Evolutionary conservation across 92 coral and sea anemone species (phyloP), one percentile per base, ranked within the genome.

Genomic region (Anthopleura xanthogrammica): DNA sequence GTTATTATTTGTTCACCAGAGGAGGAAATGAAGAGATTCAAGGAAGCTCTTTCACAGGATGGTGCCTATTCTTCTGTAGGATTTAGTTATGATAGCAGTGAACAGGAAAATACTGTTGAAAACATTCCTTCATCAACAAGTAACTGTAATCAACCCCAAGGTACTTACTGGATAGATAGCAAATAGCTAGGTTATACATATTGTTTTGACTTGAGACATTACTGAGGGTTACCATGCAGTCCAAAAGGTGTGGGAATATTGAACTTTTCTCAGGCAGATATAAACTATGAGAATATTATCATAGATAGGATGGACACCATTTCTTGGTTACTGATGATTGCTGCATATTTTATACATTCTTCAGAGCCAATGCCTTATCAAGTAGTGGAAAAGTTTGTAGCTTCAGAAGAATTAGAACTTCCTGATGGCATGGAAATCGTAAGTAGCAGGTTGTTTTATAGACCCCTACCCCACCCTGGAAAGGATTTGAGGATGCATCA

Each of bases 361-460:
- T 65, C 20, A 83, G 80, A 52, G 10, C 79, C 86, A 17, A n/a
- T 39, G 54, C 74, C 83, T 64, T 50, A 9, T 16, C 62, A 78
- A 46, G 71, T 57, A 50, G 68, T 78, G 20, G 96, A 92, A 79
- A 85, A 82, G 77, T 96, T 96, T 96, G 94, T 92, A 41, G 97
- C 98, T 11, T 95, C 99, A 22, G 91, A 91, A 19, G 99, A 92
- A 52, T 88, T 96, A 55, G 98, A 88, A 70, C 83, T 94, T 19
- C 99, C 99, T 11, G 60, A 80, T 40, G 94, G 71, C 52, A 96
- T 96, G 99, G 98, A 96, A 88, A 90, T 94, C 74, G 99, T 96
- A 85, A 96, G 98, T 90, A 40, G 70, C 70, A 20, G 7, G 12
- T 20, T 62, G 12, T 7, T 62, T 20, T 46, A 5, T 46, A 5